phyloP scores from a whole-genome alignment of 2,797 vertebrate genomes.

The Tamandua tetradactyla region DNA sequence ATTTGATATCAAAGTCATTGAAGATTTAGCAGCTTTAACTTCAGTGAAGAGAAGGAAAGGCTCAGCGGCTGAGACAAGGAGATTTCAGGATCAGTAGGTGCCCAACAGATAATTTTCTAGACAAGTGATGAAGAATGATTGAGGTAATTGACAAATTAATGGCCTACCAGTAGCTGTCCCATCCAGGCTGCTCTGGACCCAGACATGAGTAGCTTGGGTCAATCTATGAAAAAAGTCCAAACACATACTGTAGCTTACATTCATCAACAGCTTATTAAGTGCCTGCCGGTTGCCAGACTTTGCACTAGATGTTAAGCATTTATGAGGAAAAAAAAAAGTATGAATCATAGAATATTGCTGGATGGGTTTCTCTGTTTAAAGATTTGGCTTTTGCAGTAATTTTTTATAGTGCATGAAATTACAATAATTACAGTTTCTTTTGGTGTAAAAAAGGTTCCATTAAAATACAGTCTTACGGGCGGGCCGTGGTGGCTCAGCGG shows the following conservation, averaged over 20 bases:
- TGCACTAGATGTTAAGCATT: background rate
- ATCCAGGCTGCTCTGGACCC: background rate
- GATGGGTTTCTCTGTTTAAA: background rate
- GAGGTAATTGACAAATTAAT: background rate
- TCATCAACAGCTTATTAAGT: background rate
- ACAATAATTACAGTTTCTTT: background rate
- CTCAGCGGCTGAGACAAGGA: constrained; percentile 31
- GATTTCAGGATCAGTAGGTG: constrained; percentile 22
- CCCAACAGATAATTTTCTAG: constrained; percentile 4
- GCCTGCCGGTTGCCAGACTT: background rate
- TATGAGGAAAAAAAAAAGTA: background rate
- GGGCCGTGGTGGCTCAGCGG: too few species aligned
- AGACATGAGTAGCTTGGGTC: background rate
- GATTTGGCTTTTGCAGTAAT: background rate
- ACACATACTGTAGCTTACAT: background rate
- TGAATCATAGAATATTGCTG: background rate
- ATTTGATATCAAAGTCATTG: constrained; percentile 28
- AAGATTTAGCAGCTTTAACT: constrained; percentile 44
- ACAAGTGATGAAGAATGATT: constrained; percentile 54
- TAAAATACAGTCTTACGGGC: background rate
- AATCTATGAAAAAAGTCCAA: background rate
- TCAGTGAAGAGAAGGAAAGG: constrained; percentile 13
- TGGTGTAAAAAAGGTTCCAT: background rate
- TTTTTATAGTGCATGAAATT: background rate
- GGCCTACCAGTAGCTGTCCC: background rate